These are phyloP conservation scores for Drepanosiphum platanoidis DNA, from an alignment of 2,888 invertebrate genomes.

Conservation along the genomic window DNA sequence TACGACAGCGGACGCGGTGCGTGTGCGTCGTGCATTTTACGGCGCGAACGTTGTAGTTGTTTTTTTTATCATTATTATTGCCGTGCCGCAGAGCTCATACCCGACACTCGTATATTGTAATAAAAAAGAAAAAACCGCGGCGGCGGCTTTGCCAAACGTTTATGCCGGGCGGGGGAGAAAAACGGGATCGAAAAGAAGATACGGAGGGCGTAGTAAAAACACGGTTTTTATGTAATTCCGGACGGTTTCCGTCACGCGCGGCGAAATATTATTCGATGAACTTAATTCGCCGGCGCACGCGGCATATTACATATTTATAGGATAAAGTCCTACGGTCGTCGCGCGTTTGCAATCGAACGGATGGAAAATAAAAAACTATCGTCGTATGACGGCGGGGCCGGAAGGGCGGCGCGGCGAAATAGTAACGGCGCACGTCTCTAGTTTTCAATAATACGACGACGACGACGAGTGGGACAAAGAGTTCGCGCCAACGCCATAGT, in stretches of 20 bases:
- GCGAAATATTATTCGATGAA: constrained; percentile 13
- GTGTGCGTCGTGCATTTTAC: constrained; percentile 17
- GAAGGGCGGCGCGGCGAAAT: background rate
- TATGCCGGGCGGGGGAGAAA: background rate
- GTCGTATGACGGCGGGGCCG: background rate
- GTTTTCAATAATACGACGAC: too few relatives aligned
- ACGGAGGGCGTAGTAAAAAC: background rate
- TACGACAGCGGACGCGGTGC: too few relatives aligned
- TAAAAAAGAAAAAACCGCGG: constrained; percentile 20
- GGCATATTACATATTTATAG: too few relatives aligned
- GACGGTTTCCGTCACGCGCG: background rate
- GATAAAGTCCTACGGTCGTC: too few relatives aligned
- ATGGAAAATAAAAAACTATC: background rate
- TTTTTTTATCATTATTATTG: constrained; percentile 18
- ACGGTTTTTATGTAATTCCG: background rate
- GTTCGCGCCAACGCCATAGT: too few relatives aligned
- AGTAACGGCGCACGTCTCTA: background rate
- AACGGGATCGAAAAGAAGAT: background rate
- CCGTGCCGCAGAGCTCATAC: too few relatives aligned
- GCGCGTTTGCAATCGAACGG: too few relatives aligned
- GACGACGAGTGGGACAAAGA: too few relatives aligned
- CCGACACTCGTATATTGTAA: background rate
- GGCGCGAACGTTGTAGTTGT: background rate
- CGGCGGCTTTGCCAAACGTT: background rate
- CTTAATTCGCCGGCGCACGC: too few relatives aligned